These are phyloP conservation scores for Patiria pectinifera DNA, from an alignment of 53 echinoderm and acorn worm genomes.

Conservation along the genomic window DNA sequence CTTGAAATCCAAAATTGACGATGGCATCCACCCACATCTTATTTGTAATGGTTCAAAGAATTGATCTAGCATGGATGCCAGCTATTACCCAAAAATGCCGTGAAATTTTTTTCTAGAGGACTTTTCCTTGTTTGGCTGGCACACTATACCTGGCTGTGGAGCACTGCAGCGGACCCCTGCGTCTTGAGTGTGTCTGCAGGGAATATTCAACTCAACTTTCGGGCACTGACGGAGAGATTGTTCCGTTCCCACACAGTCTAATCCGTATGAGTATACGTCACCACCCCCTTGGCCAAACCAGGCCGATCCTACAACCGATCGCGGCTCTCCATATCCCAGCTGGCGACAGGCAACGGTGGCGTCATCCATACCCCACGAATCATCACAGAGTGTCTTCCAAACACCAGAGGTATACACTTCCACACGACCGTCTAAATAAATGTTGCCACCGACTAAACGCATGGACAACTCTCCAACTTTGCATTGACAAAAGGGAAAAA, in stretches of 20 bases:
- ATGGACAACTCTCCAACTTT: background rate
- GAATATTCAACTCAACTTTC: background rate
- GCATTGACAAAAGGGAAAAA: background rate
- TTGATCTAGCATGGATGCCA: no score
- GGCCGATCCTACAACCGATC: background rate
- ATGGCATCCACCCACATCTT: no score
- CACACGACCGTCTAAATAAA: conserved; percentile 40
- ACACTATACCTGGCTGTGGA: background rate
- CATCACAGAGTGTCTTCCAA: conserved; percentile 63
- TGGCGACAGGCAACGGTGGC: conserved; percentile 61
- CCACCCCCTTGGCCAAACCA: background rate
- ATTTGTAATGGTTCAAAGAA: no score
- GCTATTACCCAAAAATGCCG: no score
- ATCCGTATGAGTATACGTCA: background rate
- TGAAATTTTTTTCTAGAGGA: no score
- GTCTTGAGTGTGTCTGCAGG: background rate
- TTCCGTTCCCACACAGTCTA: background rate
- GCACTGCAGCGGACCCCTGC: background rate
- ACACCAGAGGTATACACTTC: conserved; percentile 31
- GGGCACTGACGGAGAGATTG: background rate
- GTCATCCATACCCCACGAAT: conserved; percentile 46
- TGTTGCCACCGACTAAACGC: conserved; percentile 20
- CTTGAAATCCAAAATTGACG: no score
- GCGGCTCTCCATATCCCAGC: conserved; percentile 15
- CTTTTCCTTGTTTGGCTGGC: no score